Base-by-base conservation (phyloP, 2,113 vertebrate species). In the Microcebus jonahi region DNA sequence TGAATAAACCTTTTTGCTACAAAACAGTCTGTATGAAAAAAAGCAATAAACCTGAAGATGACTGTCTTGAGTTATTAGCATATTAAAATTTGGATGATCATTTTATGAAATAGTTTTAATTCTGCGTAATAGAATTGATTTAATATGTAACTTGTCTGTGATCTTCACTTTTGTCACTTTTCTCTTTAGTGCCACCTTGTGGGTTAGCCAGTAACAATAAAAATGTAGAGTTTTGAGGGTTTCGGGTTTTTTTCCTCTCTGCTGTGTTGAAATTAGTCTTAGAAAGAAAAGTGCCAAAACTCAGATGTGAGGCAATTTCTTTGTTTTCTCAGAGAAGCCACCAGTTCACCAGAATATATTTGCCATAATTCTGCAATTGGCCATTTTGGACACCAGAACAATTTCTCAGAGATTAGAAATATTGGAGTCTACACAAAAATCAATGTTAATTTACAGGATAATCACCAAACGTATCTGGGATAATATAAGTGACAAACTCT, bases 101-200 rank as follows among this genome's bases (percentile, higher is more conserved):
- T 70, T 76, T 97, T 50, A 97, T 97, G 91, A 98, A 97, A 94
- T 82, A 97, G 90, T 59, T 75, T 36, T 93, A 95, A 83, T 97
- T 79, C 93, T 98, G 90, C 91, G 97, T 97, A 95, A 97, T 93
- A 97, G 96, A 97, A 97, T 97, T 97, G 97, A 98, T 98, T 98
- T 95, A 96, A 81, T 96, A 94, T 96, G 76, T 61, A 77, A 57
- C 76, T 85, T 95, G 97, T 92, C 95, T 98, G 97, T 93, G 96
- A 97, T 98, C 96, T 97, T 98, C 90, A 75, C 45, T 97, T 98
- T 98, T 97, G 98, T 98, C 98, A 97, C 96, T 99, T 98, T 98
- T 98, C 98, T 99, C 98, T 98, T 98, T 99, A 98, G 98, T 98
- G 98, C 99, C 99, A 99, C 97, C 98, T 99, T 98, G 99, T 99